These are phyloP conservation scores for Phoeniculus purpureus DNA, from an alignment of 2,797 vertebrate genomes.

Conservation along the genomic window DNA sequence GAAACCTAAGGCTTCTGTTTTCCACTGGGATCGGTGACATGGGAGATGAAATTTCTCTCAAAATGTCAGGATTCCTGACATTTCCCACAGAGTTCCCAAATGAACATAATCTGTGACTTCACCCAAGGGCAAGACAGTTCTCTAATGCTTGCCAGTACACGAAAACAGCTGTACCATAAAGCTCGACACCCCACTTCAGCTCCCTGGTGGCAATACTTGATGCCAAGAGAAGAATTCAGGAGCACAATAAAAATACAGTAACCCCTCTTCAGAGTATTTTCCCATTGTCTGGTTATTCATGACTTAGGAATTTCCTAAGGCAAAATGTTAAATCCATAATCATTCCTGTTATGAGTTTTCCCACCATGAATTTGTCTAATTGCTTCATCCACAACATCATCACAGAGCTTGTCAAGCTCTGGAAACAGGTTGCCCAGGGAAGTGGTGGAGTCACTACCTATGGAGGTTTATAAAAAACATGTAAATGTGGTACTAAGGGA, in stretches of 20 bases:
- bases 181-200: background rate
- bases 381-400: background rate
- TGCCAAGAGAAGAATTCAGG: background rate
- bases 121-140: conserved; percentile 19
- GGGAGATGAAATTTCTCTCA: background rate
- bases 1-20: conserved; percentile 8
- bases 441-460: no score
- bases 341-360: background rate
- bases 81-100: conserved; percentile 18
- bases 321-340: background rate
- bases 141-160: background rate
- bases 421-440: no score
- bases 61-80: conserved; percentile 47
- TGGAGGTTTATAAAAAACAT: no score
- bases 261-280: background rate
- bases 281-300: background rate
- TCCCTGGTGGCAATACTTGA: background rate
- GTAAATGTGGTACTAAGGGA: no score
- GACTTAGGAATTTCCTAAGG: background rate
- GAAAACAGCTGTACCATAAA: background rate
- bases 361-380: background rate
- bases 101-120: conserved; percentile 24
- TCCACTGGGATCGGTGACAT: background rate
- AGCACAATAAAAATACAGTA: background rate
- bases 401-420: no score